Base-by-base conservation (phyloP, 2,797 vertebrate species). In the Eulemur mongoz region DNA sequence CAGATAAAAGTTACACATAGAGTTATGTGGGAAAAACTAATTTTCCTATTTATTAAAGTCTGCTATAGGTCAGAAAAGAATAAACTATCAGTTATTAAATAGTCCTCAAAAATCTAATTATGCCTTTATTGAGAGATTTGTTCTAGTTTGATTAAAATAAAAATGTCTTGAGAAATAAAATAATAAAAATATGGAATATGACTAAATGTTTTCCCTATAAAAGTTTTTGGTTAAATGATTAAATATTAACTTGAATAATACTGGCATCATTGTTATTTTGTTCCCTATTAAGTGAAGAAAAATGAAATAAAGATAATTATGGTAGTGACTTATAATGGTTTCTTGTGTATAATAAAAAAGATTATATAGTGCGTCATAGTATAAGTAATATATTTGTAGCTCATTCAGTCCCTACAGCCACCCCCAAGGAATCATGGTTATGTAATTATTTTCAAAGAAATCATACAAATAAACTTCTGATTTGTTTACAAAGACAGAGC, bases 21-120 rank as follows among this genome's bases (percentile, higher is more conserved):
- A 88, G 87, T 97, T 98, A 97, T 93, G 89, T 97, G 90, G 61
- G 70, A 96, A 97, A 97, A 98, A 63, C 95, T 94, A 96, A 93
- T 97, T 96, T 96, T 97, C 70, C 54, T 94, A 76, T 93, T 40
- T 97, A 94, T 97, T 97, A 97, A 97, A 95, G 35, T 80, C 59
- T 83, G 15, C 54, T 84, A 4, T 83, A 93, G 87, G 67, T 94
- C 85, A 96, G 86, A 93, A 94, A 69, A 75, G 35, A 95, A 95
- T 92, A 85, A 89, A 75, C 48, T 95, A 35, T 78, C 91, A 91
- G 94, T 92, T 96, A 96, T 96, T 96, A 97, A 96, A 87, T 94
- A 69, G 27, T 54, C 32, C 27, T 95, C 35, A 89, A 92, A 95
- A 89, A 59, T 97, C 23, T 87, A 95, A 90, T 94, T 96, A 82